These are phyloP conservation scores for Polyergus mexicanus DNA, from an alignment of 1,140 invertebrate species.

Conservation along the genomic window DNA sequence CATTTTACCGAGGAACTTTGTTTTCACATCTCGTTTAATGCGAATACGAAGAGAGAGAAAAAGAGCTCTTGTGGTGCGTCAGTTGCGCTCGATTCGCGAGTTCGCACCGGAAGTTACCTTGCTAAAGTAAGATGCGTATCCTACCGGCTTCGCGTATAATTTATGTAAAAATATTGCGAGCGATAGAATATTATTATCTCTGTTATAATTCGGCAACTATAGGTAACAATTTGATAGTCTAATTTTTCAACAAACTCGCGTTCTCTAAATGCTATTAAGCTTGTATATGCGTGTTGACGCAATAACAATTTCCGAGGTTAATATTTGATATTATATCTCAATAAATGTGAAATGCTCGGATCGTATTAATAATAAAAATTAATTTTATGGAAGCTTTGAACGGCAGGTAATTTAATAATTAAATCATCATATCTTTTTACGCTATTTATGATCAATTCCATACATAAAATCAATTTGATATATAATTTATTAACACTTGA, in stretches of 20 bases:
- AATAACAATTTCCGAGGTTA: neutral
- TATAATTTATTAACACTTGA: slow-evolving; percentile 5
- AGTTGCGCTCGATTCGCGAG: slow-evolving; percentile 26
- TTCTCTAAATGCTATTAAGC: neutral
- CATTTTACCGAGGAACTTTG: slow-evolving; percentile 37
- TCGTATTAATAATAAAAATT: neutral
- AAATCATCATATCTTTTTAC: neutral
- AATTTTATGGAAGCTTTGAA: neutral
- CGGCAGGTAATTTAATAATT: neutral
- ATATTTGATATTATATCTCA: neutral
- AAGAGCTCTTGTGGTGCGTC: too few relatives aligned
- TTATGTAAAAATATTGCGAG: slow-evolving; percentile 42
- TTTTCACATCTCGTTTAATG: slow-evolving; percentile 35
- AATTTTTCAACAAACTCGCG: slow-evolving; percentile 23
- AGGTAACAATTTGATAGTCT: slow-evolving; percentile 44
- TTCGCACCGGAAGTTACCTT: slow-evolving; percentile 43
- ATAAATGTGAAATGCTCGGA: neutral
- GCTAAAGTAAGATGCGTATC: slow-evolving; percentile 55
- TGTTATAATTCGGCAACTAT: neutral
- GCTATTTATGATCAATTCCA: neutral
- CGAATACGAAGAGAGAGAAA: slow-evolving; percentile 1
- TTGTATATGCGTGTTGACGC: slow-evolving; percentile 15
- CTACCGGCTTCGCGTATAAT: slow-evolving; percentile 23
- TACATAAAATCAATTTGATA: too few relatives aligned
- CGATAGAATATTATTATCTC: slow-evolving; percentile 62